A percentile compares a stretch with the other conserved stretches of the same genome.
phyloP scores from a whole-genome alignment of 2,888 invertebrate species.

The Gasteruption jaculator region DNA sequence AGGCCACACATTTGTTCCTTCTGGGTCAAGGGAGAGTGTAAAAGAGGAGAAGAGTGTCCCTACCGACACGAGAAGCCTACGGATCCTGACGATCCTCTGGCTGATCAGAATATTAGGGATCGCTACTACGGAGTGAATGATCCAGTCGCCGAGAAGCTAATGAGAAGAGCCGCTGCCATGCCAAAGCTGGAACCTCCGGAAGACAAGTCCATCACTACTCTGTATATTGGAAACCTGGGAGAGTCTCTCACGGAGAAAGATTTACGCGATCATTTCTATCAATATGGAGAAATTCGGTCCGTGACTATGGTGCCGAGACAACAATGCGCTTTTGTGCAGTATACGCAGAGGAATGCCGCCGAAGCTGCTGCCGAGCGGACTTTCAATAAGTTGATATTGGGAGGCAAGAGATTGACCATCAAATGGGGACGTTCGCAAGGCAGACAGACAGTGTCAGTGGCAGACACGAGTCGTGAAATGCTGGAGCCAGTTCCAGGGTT shows the following conservation, averaged over 20 bases:
- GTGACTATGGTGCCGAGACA: slow-evolving; percentile 89
- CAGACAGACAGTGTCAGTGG: slow-evolving; percentile 55
- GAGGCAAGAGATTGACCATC: slow-evolving; percentile 87
- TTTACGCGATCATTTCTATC: slow-evolving; percentile 94
- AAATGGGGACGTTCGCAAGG: slow-evolving; percentile 98
- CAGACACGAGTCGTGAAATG: slow-evolving; percentile 55
- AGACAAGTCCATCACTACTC: slow-evolving; percentile 91
- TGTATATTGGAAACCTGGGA: slow-evolving; percentile 95
- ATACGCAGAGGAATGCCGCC: slow-evolving; percentile 83
- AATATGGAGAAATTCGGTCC: slow-evolving; percentile 95
- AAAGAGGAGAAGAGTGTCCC: slow-evolving; percentile 94
- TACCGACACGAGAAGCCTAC: slow-evolving; percentile 95
- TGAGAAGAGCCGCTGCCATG: slow-evolving; percentile 87
- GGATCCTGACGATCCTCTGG: slow-evolving; percentile 93
- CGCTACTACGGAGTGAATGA: slow-evolving; percentile 93
- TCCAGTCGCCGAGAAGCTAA: slow-evolving; percentile 91
- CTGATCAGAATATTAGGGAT: slow-evolving; percentile 94
- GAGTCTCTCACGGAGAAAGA: slow-evolving; percentile 86
- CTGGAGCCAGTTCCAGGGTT: slow-evolving; percentile 75
- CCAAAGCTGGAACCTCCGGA: slow-evolving; percentile 94
- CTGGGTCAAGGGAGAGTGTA: slow-evolving; percentile 96
- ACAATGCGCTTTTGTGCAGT: slow-evolving; percentile 96
- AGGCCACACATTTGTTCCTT: slow-evolving; percentile 95
- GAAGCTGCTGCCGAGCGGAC: slow-evolving; percentile 94
- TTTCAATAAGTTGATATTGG: slow-evolving; percentile 85